Evolutionary conservation across 1,140 invertebrate genomes (phyloP), one percentile per base, ranked within the genome.

Genomic region (Saxidomus purpurata): DNA sequence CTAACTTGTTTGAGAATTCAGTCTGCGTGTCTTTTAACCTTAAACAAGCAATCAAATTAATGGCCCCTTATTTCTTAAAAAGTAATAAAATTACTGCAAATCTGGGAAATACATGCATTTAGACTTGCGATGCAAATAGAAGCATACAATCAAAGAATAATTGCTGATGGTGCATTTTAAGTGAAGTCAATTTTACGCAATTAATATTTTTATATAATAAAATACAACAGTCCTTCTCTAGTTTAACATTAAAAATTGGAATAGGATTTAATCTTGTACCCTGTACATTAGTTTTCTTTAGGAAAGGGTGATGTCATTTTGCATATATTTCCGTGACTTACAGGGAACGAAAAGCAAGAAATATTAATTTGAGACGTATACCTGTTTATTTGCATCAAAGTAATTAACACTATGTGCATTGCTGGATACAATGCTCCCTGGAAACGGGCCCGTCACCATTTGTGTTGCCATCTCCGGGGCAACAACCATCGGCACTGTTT

Each of bases 321-420:
- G 34, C 22, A 38, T 38, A 15, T 38, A 38, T 71, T 71, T 71
- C 67, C 67, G 3, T n/a, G 36, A 71, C 38, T 71, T 71, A 40
- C 67, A 38, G 36, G 34, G 9, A 36, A 38, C 17, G 17, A 71
- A 71, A 38, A 38, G 34, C 28, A 52, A 52, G 25, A 52, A 74
- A 74, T 13, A 55, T 4, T 19, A 74, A 76, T 25, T 22, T 69
- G 43, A 47, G 74, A 40, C 34, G 15, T 61, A 96, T 98, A 98
- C 98, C 98, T 98, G 98, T 97, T 98, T 98, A 97, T 98, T 98
- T 96, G 98, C 98, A 97, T 98, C 98, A 97, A 98, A 98, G 97
- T 98, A 98, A 97, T 98, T 97, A 97, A 98, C 98, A 97, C 97
- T 98, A 96, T 98, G 97, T 97, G 98, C 98, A 96, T 98, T 98